These are phyloP conservation scores for Timema cristinae DNA, from an alignment of 2,888 invertebrate genomes.

Conservation along the genomic window DNA sequence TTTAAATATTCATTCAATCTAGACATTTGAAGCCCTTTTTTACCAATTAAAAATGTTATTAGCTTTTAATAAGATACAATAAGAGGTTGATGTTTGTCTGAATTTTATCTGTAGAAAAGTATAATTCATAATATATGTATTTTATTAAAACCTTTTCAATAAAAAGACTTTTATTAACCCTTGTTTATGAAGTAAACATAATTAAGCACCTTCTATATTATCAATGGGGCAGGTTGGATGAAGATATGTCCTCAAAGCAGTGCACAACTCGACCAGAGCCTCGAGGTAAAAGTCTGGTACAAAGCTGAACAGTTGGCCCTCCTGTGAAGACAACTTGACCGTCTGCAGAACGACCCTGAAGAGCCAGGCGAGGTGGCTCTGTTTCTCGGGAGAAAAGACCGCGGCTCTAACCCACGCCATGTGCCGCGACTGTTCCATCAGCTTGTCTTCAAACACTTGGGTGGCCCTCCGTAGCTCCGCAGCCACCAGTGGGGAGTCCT, in stretches of 20 bases:
- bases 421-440: slow-evolving; percentile 57
- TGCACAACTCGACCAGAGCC: slow-evolving; percentile 59
- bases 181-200: neutral
- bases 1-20: no score
- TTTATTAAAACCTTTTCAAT: neutral
- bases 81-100: no score
- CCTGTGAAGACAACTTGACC: slow-evolving; percentile 55
- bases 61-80: no score
- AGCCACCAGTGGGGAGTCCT: slow-evolving; percentile 12
- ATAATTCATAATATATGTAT: no score
- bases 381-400: slow-evolving; percentile 61
- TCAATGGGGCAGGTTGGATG: slow-evolving; percentile 59
- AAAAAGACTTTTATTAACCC: neutral
- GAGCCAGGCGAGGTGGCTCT: slow-evolving; percentile 57
- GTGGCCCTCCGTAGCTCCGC: slow-evolving; percentile 55
- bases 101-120: no score
- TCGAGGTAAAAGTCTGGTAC: slow-evolving; percentile 72
- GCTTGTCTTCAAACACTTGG: slow-evolving; percentile 56
- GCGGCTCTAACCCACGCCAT: slow-evolving; percentile 65
- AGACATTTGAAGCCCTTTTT: no score
- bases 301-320: slow-evolving; percentile 62
- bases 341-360: slow-evolving; percentile 58
- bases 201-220: slow-evolving; percentile 51
- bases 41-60: no score
- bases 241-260: slow-evolving; percentile 60